Evolutionary conservation across 1,140 invertebrate genomes (phyloP), one percentile per base, ranked within the genome.

Genomic region (Drosophila arizonae): DNA sequence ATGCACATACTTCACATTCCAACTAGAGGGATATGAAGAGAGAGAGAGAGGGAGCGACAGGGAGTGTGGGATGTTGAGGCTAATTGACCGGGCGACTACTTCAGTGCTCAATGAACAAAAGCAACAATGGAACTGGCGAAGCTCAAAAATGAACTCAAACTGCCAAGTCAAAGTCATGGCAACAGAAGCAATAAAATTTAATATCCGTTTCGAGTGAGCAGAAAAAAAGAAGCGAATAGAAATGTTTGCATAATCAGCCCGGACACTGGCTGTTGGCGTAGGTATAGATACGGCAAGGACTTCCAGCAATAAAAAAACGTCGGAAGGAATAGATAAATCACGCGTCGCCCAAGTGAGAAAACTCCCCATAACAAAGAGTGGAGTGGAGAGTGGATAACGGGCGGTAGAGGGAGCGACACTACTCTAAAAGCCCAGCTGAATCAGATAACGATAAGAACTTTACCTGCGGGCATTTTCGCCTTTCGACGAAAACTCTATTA

Each of bases 181-280:
- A 87, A 87, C 84, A 84, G 71, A 73, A 82, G 84, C 84, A 84
- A 87, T 87, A 87, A 87, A 87, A 80, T 87, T 84, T 87, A 87
- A 87, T 87, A 87, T 87, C 84, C 84, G 79, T 57, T 84, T 86
- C 73, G 65, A 88, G 84, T 87, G 73, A 75, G 62, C 74, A 52
- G 3, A 30, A 30, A 70, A 66, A 82, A 77, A 46, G 17, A 46
- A 45, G 43, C 13, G 6, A 45, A 46, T 17, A 46, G 43, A 46
- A 87, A 71, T 68, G 73, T 87, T 87, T 88, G 84, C 84, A 87
- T 88, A 87, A 79, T 79, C 72, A 54, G 63, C 46, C 56, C 73
- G 75, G 73, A 67, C 52, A 48, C 4, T 30, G 52, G 13, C 39
- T 30, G 15, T 30, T 28, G 65, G 6, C 26, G 15, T 46, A 46